A percentile compares a stretch with the other conserved stretches of the same genome.
Evolutionary conservation across 2,888 invertebrate species (phyloP).

Genomic region (Polymixis lichenea): DNA sequence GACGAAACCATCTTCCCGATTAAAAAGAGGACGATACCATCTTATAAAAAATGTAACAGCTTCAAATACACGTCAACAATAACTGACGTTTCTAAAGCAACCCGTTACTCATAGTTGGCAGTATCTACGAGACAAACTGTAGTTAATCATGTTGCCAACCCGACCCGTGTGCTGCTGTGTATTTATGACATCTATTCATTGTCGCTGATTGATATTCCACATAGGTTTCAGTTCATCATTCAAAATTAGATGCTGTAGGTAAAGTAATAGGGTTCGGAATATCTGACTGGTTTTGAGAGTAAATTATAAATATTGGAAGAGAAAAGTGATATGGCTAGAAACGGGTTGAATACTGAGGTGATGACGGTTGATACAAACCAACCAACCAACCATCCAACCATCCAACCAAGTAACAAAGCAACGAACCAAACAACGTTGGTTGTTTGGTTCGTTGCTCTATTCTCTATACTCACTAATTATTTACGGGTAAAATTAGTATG

Average conservation of each 20-base stretch:
- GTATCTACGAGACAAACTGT: constrained; percentile 26
- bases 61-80: not conserved
- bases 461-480: too few species aligned
- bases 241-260: constrained; percentile 8
- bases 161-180: constrained; percentile 19
- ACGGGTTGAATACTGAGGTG: not conserved
- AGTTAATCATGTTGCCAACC: constrained; percentile 34
- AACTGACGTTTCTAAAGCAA: constrained; percentile 16
- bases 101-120: constrained; percentile 33
- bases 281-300: not conserved
- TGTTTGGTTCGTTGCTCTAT: too few species aligned
- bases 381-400: too few species aligned
- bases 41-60: not conserved
- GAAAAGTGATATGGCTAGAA: not conserved
- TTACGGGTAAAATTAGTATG: too few species aligned
- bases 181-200: constrained; percentile 44
- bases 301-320: not conserved
- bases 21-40: too few species aligned
- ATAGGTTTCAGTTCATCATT: constrained; percentile 22
- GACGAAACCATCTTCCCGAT: too few species aligned
- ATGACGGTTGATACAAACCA: not conserved
- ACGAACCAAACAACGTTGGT: too few species aligned
- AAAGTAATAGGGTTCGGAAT: not conserved
- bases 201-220: constrained; percentile 30
- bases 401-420: too few species aligned